Base-by-base conservation (phyloP, 2,888 invertebrate genomes). In the Cerastoderma edule region DNA sequence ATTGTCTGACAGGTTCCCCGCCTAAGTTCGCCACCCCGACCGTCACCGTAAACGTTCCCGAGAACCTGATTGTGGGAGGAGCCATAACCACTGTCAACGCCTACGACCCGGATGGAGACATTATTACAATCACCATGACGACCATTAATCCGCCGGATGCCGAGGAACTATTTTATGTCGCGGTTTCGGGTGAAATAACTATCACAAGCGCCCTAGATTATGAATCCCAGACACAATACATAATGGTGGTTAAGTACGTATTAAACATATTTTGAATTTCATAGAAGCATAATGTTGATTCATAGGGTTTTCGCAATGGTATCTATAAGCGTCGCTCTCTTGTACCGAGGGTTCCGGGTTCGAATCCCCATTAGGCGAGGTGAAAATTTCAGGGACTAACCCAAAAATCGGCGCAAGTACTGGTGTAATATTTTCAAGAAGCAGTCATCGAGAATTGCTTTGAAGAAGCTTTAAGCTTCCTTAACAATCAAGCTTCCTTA, bases 21-120 rank as follows among this genome's bases (percentile, higher is more conserved):
- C 76, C 76, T 1, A 46, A 32, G 13, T 76, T 76, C 39, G 39
- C 63, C n/a, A 48, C 67, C 8, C 63, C 76, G 24, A 33, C 71
- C n/a, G 13, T 72, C 3, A 50, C 60, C 1, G 54, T 76, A 6
- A 71, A 76, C 28, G 30, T 76, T 8, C 46, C 56, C 2, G 76
- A 76, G 57, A 76, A 48, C 22, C 67, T 72, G 3, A 46, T 66
- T 16, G 35, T 72, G 22, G 76, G 76, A 22, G 76, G 76, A 32
- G 53, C 46, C 10, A 72, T 76, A n/a, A 67, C 68, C 0, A 35
- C 63, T 33, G 46, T 76, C 13, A 67, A 28, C 13, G 76, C 76
- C 50, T 28, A 53, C 48, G 76, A 76, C 27, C 35, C 68, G 24
- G 76, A 76, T 50, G 76, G 72, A 13, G 76, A 76, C 44, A 69